A percentile compares a stretch with the other conserved stretches of the same genome.
These are phyloP conservation scores for Rhingia rostrata DNA, from an alignment of 2,888 invertebrate species.

Conservation along the genomic window DNA sequence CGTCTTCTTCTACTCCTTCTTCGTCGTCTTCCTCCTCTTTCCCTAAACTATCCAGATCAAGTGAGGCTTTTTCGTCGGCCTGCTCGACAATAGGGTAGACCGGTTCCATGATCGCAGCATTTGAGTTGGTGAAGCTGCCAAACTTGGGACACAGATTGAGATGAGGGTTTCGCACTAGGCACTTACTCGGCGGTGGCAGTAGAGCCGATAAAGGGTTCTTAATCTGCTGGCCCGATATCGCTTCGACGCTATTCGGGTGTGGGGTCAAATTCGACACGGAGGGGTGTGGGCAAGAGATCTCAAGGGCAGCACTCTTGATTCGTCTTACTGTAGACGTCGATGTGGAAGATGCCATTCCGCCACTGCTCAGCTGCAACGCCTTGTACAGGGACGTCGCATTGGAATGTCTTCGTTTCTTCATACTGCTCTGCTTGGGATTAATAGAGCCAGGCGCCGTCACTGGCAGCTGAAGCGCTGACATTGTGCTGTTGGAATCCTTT, in stretches of 20 bases:
- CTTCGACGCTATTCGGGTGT: conserved; percentile 92
- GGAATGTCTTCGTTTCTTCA: conserved; percentile 83
- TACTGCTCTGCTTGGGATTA: conserved; percentile 73
- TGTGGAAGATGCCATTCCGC: conserved; percentile 73
- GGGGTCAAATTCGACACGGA: conserved; percentile 89
- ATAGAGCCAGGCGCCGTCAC: conserved; percentile 76
- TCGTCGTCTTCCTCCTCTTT: conserved; percentile 58
- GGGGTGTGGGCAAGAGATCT: conserved; percentile 88
- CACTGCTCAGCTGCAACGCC: conserved; percentile 69
- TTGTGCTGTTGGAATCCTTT: conserved; percentile 86
- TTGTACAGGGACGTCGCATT: conserved; percentile 81
- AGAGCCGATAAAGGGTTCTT: conserved; percentile 87
- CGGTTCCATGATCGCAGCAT: conserved; percentile 79
- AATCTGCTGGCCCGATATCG: conserved; percentile 87
- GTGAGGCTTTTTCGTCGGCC: conserved; percentile 87
- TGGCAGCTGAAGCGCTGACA: conserved; percentile 86
- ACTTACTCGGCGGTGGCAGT: conserved; percentile 88
- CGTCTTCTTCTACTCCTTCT: conserved; percentile 75
- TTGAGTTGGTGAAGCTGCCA: conserved; percentile 79
- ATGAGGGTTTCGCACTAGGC: conserved; percentile 88
- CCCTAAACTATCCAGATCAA: conserved; percentile 78
- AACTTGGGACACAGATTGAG: conserved; percentile 87
- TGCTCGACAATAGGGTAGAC: conserved; percentile 93
- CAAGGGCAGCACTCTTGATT: conserved; percentile 88
- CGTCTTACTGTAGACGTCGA: conserved; percentile 84